phyloP scores from a whole-genome alignment of 2,888 invertebrate genomes.

The Cremastinae sp. region DNA sequence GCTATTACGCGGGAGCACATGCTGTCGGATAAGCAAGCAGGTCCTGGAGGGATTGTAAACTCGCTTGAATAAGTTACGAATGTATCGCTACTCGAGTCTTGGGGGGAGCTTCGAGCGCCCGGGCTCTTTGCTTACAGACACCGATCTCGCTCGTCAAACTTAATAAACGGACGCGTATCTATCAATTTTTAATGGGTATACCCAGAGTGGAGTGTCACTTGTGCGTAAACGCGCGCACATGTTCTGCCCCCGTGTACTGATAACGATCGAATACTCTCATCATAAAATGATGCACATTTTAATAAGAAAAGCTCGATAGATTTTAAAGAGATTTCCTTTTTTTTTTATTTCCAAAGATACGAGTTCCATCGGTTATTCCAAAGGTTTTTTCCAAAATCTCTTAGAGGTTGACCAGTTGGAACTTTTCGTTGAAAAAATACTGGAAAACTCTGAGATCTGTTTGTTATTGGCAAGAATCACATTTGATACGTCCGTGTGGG shows the following conservation, averaged over 20 bases:
- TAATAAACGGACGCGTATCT: conserved; percentile 77
- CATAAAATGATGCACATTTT: neutral
- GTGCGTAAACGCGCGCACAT: conserved; percentile 21
- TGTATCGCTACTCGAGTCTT: conserved; percentile 69
- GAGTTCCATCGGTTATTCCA: too few relatives aligned
- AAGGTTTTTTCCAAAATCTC: too few relatives aligned
- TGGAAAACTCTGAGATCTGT: conserved; percentile 24
- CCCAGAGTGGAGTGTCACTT: conserved; percentile 50
- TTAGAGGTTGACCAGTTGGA: too few relatives aligned
- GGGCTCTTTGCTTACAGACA: conserved; percentile 77
- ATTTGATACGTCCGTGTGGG: conserved; percentile 11
- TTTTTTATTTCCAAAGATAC: too few relatives aligned
- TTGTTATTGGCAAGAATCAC: conserved; percentile 45
- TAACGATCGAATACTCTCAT: neutral
- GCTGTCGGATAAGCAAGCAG: conserved; percentile 12
- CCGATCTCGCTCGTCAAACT: conserved; percentile 78
- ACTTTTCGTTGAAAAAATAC: conserved; percentile 3
- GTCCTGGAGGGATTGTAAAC: conserved; percentile 78
- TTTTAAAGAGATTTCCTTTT: neutral
- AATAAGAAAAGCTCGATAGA: neutral
- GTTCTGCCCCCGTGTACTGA: neutral
- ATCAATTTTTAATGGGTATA: conserved; percentile 78
- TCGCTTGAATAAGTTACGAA: conserved; percentile 79
- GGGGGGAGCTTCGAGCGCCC: conserved; percentile 43
- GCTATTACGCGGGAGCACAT: conserved; percentile 51